Base-by-base conservation (phyloP, 2,113 vertebrate genomes). In the Megaceryle torquata region DNA sequence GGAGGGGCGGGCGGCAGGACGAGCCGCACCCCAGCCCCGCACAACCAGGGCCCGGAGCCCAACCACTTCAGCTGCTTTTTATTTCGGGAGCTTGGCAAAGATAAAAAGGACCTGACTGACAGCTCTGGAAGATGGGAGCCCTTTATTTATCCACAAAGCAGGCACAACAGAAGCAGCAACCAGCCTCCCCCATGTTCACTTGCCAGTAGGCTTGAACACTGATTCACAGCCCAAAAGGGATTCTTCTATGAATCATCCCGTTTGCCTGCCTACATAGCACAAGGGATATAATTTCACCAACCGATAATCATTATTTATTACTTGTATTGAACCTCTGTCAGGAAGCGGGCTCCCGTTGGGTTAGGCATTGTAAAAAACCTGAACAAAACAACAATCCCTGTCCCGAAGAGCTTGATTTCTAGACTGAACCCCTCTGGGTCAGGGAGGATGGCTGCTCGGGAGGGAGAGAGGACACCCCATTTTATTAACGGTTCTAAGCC, bases 141-240 rank as follows among this genome's bases (percentile, higher is more conserved):
- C 29, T 86, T 94, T 82, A 87, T 91, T 89, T 94, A 94, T 76
- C 91, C 91, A 76, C 61, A 39, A 77, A 80, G 67, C 19, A 57
- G 65, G 84, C 83, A 78, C 5, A 85, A 82, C 76, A 92, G 57
- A 74, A 56, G 94, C 81, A 85, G 70, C 86, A 82, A 69, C 37
- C 86, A 75, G 69, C 84, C 67, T 89, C 74, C 70, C 70, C 50
- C 13, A 1, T 28, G 16, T 7, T 76, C 82, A 5, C 82, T 4
- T 75, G 70, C 82, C 67, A 50, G 8, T 1, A 51, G 3, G 2
- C 84, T 63, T 35, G 50, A 92, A 28, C 82, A 39, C 76, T 46
- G 89, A 80, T 77, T 91, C 93, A 84, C 11, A 79, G 44, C 50
- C 82, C 89, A 39, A 61, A 35, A 37, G 82, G 89, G 82, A 91